phyloP scores from a whole-genome alignment of 2,113 vertebrate species.

The Anhinga anhinga region DNA sequence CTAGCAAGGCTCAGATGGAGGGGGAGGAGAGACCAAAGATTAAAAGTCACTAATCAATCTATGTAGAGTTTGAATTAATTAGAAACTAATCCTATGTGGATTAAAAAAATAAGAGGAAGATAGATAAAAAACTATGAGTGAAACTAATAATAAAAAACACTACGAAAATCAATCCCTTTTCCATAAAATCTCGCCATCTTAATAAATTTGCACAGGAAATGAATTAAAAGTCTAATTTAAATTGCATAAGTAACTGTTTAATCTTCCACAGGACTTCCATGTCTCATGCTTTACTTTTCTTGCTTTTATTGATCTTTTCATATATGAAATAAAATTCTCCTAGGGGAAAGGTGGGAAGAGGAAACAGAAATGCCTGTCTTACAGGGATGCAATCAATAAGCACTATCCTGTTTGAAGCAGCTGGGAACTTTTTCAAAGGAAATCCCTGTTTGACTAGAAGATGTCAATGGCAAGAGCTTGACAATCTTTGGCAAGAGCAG shows the following conservation, averaged over 20 bases:
- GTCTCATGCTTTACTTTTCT: background rate
- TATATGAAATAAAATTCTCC: background rate
- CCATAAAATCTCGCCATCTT: background rate
- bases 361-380: background rate
- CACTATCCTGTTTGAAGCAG: background rate
- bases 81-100: background rate
- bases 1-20: background rate
- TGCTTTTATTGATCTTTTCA: background rate
- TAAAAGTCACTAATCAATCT: conserved; percentile 11
- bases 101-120: background rate
- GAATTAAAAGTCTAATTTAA: conserved; percentile 38
- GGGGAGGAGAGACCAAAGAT: background rate
- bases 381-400: background rate
- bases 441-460: background rate
- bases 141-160: background rate
- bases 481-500: background rate
- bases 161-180: conserved; percentile 5
- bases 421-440: background rate
- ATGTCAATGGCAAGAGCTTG: background rate
- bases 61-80: background rate
- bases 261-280: conserved; percentile 20
- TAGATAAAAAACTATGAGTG: background rate
- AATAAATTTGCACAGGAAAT: conserved; percentile 24
- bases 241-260: background rate
- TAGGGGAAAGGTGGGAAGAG: background rate